These are phyloP conservation scores for Delphinapterus leucas DNA, from an alignment of 2,113 vertebrate species.

Conservation along the genomic window DNA sequence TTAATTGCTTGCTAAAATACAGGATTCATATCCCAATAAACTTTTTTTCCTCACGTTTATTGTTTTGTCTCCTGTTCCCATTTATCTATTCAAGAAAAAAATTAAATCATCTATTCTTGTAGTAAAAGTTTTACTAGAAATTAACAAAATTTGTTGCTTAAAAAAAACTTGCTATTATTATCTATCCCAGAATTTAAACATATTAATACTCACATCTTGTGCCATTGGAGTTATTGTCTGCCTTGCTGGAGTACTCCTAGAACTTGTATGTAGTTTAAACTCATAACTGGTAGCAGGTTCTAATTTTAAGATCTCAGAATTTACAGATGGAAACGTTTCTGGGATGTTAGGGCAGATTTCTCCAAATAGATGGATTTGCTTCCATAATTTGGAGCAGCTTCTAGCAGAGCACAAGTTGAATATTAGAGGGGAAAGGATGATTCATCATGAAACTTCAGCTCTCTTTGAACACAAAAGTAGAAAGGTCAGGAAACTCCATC, in stretches of 20 bases:
- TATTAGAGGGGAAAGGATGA: neutral
- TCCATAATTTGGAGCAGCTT: neutral
- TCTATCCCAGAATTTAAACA: neutral
- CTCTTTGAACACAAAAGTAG: neutral
- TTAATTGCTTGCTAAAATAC: slow-evolving; percentile 15
- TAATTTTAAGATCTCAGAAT: neutral
- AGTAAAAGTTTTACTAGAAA: neutral
- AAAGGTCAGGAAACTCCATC: neutral
- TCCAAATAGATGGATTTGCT: neutral
- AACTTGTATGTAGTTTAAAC: neutral
- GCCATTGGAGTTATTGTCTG: neutral
- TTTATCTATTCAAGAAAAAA: neutral
- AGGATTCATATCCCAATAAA: neutral
- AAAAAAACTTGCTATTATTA: neutral
- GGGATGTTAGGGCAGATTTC: neutral
- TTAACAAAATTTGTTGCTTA: neutral
- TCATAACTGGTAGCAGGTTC: neutral
- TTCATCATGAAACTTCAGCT: neutral
- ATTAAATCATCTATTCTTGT: neutral
- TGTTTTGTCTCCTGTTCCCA: neutral
- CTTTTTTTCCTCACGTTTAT: neutral
- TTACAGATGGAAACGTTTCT: neutral
- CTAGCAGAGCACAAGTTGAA: neutral
- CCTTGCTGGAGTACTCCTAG: neutral
- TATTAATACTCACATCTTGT: neutral